phyloP scores from a whole-genome alignment of 2,113 vertebrate genomes.

The Hyla sarda region DNA sequence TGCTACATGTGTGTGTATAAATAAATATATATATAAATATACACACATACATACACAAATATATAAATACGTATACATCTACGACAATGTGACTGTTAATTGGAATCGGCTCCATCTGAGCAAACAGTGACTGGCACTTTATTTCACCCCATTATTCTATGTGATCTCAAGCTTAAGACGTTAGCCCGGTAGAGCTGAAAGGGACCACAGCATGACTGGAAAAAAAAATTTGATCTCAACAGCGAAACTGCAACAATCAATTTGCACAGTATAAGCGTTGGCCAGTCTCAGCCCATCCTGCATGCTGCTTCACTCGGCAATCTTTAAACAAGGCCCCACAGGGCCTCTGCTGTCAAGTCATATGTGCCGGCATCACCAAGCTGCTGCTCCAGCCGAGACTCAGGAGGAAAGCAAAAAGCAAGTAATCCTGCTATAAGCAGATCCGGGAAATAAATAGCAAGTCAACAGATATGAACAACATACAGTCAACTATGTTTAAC shows the following conservation, averaged over 20 bases:
- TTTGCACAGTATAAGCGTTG: slow-evolving; percentile 48
- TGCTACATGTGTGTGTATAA: no score
- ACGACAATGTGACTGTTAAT: neutral
- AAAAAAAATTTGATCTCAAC: slow-evolving; percentile 34
- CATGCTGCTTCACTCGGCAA: slow-evolving; percentile 48
- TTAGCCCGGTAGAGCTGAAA: neutral
- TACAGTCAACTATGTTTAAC: slow-evolving; percentile 6
- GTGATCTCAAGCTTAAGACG: neutral
- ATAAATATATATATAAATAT: no score
- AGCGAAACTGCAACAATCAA: slow-evolving; percentile 51
- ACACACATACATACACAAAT: neutral
- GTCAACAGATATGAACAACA: slow-evolving; percentile 36
- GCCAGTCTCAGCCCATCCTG: slow-evolving; percentile 27
- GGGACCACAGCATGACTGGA: slow-evolving; percentile 23
- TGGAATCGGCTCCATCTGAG: neutral
- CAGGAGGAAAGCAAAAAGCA: slow-evolving; percentile 47
- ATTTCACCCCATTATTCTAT: neutral
- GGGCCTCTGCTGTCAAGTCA: slow-evolving; percentile 57
- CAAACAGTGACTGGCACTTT: neutral
- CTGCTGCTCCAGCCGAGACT: slow-evolving; percentile 60
- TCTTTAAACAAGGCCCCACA: slow-evolving; percentile 59
- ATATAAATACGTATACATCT: neutral
- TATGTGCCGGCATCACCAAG: slow-evolving; percentile 61
- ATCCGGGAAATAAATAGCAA: slow-evolving; percentile 59
- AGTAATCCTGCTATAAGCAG: slow-evolving; percentile 62